Conservation (phyloP, 1,140 invertebrate species). For the Euura saliciscinereae region DNA sequence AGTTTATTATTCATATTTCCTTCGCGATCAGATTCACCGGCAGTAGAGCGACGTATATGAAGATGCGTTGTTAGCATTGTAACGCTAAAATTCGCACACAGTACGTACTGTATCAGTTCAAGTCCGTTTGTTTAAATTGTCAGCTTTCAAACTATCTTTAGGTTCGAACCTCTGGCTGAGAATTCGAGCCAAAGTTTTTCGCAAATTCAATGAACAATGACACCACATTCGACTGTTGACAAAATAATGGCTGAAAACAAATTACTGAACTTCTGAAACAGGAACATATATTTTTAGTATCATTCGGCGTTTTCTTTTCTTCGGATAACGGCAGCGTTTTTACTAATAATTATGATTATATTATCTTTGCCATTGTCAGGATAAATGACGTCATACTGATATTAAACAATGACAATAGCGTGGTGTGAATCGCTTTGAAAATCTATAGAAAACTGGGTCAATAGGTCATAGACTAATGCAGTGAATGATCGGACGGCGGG, state of each 20-base stretch:
- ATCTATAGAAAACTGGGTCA: conserved; percentile 7
- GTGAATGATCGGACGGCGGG: background rate
- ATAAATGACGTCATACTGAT: background rate
- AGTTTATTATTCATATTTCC: too few species aligned
- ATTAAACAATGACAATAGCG: background rate
- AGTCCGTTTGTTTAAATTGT: background rate
- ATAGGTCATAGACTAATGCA: background rate
- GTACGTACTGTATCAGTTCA: background rate
- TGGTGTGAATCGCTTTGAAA: background rate
- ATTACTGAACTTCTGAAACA: background rate
- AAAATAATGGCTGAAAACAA: background rate
- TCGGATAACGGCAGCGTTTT: too few species aligned
- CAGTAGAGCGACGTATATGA: too few species aligned
- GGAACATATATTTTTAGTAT: too few species aligned
- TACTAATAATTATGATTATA: too few species aligned
- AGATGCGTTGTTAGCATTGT: too few species aligned
- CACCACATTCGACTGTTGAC: background rate
- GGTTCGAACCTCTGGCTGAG: background rate
- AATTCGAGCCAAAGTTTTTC: background rate
- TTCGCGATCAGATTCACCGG: too few species aligned
- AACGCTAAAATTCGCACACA: too few species aligned
- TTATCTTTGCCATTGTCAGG: too few species aligned
- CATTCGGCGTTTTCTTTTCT: too few species aligned
- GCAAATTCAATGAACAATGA: background rate
- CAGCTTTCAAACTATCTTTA: background rate